Evolutionary conservation across 1,140 invertebrate genomes (phyloP).

Genomic region (Diachasmimorpha longicaudata): DNA sequence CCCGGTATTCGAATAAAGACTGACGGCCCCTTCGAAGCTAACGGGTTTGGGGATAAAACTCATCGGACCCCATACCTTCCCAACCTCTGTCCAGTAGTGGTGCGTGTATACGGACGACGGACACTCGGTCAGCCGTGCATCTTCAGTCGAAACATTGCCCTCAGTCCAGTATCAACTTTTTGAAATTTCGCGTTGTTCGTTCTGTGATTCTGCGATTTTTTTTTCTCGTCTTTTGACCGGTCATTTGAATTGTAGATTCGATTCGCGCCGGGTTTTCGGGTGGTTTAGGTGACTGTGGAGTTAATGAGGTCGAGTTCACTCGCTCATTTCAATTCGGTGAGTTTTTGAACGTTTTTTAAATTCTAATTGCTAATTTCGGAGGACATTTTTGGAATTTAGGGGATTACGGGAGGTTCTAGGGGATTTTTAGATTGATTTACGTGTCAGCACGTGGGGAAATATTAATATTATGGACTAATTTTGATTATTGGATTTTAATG

Average conservation of each 20-base stretch:
- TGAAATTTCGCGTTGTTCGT: not conserved
- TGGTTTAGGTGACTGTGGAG: not conserved
- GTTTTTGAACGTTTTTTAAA: not conserved
- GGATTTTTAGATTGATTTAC: too few species aligned
- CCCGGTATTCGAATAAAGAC: conserved; percentile 39
- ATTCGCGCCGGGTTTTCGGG: not conserved
- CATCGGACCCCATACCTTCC: conserved; percentile 37
- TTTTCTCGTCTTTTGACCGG: not conserved
- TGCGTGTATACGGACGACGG: conserved; percentile 37
- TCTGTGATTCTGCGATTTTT: conserved; percentile 6
- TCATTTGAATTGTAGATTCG: not conserved
- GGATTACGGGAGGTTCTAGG: too few species aligned
- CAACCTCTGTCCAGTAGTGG: conserved; percentile 24
- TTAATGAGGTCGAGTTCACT: not conserved
- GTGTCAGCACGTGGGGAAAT: too few species aligned
- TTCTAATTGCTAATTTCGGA: too few species aligned
- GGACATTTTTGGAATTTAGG: too few species aligned
- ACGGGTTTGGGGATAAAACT: conserved; percentile 31
- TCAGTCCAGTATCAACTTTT: conserved; percentile 1
- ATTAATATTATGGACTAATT: too few species aligned
- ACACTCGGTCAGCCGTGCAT: conserved; percentile 61
- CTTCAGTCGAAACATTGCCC: conserved; percentile 54
- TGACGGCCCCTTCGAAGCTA: conserved; percentile 34
- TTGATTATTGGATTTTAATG: too few species aligned
- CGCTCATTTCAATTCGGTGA: not conserved